Evolutionary conservation across 1,140 invertebrate species (phyloP).

Genomic region (Philaenus spumarius): DNA sequence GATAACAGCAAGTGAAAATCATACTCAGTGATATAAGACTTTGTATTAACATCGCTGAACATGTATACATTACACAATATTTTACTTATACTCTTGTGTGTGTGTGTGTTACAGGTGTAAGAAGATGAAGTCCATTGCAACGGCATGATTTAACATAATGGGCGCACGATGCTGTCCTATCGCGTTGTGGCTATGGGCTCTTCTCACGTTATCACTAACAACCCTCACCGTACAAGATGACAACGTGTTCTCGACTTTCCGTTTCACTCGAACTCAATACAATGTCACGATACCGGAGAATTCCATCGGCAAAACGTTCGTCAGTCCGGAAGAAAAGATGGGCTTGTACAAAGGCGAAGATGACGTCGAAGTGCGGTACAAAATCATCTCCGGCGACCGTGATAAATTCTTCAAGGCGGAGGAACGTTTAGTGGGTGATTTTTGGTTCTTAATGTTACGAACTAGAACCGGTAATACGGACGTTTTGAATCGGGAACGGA

Average conservation of each 20-base stretch:
- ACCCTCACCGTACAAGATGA: neutral
- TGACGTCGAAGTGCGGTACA: conserved; percentile 63
- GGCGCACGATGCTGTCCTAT: conserved; percentile 6
- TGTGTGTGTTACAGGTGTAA: no score
- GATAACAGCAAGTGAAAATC: no score
- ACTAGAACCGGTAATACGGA: conserved; percentile 77
- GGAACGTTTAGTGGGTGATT: conserved; percentile 78
- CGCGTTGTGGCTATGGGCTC: neutral
- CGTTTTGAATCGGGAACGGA: conserved; percentile 85
- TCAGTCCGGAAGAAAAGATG: conserved; percentile 57
- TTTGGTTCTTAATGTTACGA: conserved; percentile 83
- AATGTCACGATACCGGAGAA: conserved; percentile 91
- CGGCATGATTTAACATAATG: neutral
- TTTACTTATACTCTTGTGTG: no score
- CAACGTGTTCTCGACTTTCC: conserved; percentile 34
- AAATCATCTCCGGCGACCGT: conserved; percentile 76
- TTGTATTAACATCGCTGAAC: no score
- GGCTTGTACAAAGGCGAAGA: conserved; percentile 52
- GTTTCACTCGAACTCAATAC: conserved; percentile 70
- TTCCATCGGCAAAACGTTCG: conserved; percentile 78
- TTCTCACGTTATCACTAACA: neutral
- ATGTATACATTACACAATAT: no score
- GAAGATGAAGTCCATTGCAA: no score
- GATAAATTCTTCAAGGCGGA: conserved; percentile 92
- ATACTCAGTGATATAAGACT: no score